phyloP scores from a whole-genome alignment of 2,888 invertebrate genomes.

The Dolichomitus sp. region DNA sequence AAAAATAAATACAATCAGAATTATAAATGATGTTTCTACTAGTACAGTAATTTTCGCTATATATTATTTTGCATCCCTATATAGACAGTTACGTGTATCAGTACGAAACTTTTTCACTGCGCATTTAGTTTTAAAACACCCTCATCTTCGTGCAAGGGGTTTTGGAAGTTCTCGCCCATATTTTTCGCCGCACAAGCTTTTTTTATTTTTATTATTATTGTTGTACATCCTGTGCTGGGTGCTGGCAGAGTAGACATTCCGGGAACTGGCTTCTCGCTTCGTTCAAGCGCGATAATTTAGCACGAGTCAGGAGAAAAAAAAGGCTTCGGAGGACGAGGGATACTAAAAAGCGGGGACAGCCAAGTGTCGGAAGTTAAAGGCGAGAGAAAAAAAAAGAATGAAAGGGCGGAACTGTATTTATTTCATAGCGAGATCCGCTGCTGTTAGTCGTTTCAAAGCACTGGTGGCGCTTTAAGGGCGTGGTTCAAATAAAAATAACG shows the following conservation, averaged over 20 bases:
- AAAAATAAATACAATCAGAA: too few relatives aligned
- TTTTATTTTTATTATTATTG: conserved; percentile 53
- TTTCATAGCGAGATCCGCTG: conserved; percentile 47
- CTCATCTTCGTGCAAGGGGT: background rate
- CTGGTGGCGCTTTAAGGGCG: conserved; percentile 23
- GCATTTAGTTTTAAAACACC: conserved; percentile 12
- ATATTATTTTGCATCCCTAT: too few relatives aligned
- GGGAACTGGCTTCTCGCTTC: conserved; percentile 29
- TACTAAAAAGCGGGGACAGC: background rate
- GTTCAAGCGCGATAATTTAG: conserved; percentile 61
- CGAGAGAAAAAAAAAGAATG: conserved; percentile 23
- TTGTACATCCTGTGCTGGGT: conserved; percentile 46
- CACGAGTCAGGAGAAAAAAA: conserved; percentile 43
- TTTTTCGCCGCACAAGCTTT: conserved; percentile 23
- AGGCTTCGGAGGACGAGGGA: conserved; percentile 17
- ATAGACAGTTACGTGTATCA: background rate
- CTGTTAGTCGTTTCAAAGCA: background rate
- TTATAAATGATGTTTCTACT: too few relatives aligned
- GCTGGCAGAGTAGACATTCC: background rate
- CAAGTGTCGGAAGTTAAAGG: conserved; percentile 43
- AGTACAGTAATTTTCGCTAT: too few relatives aligned
- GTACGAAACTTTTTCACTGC: conserved; percentile 26
- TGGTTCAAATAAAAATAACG: conserved; percentile 62
- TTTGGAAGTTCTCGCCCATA: conserved; percentile 30
- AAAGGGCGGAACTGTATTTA: conserved; percentile 49